These are phyloP conservation scores for Osedax fenrisi DNA, from an alignment of 2,888 invertebrate species.

Conservation along the genomic window DNA sequence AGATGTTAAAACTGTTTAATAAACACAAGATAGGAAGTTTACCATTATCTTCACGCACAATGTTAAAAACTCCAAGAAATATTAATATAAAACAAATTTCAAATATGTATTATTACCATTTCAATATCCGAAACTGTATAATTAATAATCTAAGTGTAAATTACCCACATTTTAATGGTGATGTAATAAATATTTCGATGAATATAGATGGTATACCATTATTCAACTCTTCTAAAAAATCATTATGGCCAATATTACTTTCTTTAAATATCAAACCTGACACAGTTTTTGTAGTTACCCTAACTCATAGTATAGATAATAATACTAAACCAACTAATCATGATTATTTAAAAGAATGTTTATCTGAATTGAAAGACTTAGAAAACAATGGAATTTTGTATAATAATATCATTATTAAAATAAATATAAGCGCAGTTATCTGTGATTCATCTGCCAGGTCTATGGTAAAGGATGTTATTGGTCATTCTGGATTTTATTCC, in stretches of 20 bases:
- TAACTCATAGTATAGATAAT: not conserved
- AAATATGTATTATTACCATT: not conserved
- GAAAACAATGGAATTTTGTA: not conserved
- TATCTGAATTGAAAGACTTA: too few species aligned
- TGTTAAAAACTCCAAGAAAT: not conserved
- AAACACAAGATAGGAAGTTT: too few species aligned
- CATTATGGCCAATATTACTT: not conserved
- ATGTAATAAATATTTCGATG: not conserved
- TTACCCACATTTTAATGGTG: not conserved
- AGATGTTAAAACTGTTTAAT: too few species aligned
- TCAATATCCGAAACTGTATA: not conserved
- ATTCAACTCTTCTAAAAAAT: not conserved
- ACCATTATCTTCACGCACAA: too few species aligned
- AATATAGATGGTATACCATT: not conserved
- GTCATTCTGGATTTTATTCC: constrained; percentile 28
- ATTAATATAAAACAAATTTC: not conserved
- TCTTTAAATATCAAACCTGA: not conserved
- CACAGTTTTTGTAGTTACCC: not conserved
- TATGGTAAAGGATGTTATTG: constrained; percentile 29
- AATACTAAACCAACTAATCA: not conserved
- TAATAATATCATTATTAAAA: not conserved
- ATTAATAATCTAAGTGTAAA: not conserved
- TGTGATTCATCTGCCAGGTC: constrained; percentile 34
- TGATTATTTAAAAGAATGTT: too few species aligned
- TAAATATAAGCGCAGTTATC: constrained; percentile 22